Evolutionary conservation across 2,888 invertebrate genomes (phyloP).

Genomic region (Tubulanus polymorphus): DNA sequence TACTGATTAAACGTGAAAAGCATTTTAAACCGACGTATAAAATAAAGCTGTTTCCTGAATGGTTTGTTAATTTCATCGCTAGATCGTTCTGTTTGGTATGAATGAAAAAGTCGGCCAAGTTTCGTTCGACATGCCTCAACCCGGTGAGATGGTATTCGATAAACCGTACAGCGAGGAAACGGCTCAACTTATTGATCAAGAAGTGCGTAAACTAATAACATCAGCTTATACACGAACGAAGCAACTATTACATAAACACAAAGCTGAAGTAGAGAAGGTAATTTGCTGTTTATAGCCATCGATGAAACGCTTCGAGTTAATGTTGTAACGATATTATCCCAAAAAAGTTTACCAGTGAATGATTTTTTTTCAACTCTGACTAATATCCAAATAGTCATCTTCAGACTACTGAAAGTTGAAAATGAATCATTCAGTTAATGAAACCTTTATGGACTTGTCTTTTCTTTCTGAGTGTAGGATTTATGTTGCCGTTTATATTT

Average conservation of each 20-base stretch:
- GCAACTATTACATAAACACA: slow-evolving; percentile 72
- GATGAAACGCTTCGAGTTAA: neutral
- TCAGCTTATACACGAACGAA: slow-evolving; percentile 78
- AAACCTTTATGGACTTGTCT: too few species aligned
- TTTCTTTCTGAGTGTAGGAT: too few species aligned
- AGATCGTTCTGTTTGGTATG: slow-evolving; percentile 96
- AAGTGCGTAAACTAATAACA: slow-evolving; percentile 76
- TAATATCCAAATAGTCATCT: too few species aligned
- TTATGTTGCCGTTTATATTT: too few species aligned
- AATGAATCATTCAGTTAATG: too few species aligned
- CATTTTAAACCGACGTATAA: neutral
- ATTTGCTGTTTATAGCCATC: too few species aligned
- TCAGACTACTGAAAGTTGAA: too few species aligned
- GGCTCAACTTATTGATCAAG: slow-evolving; percentile 78
- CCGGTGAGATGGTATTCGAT: slow-evolving; percentile 86
- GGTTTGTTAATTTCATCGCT: slow-evolving; percentile 20
- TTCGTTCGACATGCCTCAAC: slow-evolving; percentile 90
- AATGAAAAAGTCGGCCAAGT: slow-evolving; percentile 94
- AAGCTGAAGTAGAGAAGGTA: slow-evolving; percentile 79
- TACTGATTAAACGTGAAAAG: slow-evolving; percentile 27
- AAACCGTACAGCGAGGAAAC: slow-evolving; percentile 98
- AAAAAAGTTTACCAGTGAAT: too few species aligned
- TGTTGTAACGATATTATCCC: neutral
- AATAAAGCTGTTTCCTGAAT: neutral
- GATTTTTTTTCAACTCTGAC: too few species aligned